phyloP scores from a whole-genome alignment of 2,797 vertebrate genomes.

The Onychomys leucogaster region DNA sequence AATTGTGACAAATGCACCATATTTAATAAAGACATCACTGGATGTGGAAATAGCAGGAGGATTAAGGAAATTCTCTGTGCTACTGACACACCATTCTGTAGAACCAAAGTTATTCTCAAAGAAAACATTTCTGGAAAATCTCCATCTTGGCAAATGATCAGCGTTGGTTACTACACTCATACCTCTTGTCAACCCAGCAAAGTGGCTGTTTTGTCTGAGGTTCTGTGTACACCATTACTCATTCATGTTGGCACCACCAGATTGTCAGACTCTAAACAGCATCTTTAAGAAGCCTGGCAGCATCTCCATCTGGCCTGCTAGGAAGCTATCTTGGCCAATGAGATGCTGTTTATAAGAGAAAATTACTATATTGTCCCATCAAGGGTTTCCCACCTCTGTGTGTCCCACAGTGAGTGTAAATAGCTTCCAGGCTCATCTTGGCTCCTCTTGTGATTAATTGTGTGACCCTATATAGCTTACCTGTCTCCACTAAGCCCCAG shows the following conservation, averaged over 20 bases:
- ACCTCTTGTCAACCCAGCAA: background rate
- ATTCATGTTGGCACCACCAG: background rate
- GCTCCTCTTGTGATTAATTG: background rate
- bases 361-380: background rate
- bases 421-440: background rate
- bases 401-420: background rate
- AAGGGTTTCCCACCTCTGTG: too few species aligned
- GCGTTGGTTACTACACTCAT: background rate
- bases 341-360: background rate
- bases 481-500: background rate
- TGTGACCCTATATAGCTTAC: background rate
- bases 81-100: background rate
- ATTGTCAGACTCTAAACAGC: background rate
- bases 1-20: background rate
- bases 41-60: background rate
- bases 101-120: slow-evolving; percentile 2
- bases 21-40: background rate
- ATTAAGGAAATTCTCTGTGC: background rate
- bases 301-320: background rate
- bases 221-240: background rate
- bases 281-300: slow-evolving; percentile 3
- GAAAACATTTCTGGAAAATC: background rate
- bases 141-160: background rate
- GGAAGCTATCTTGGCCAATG: background rate
- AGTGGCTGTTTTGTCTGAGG: background rate